Percentiles rank a stretch among this genome's conserved stretches.
Evolutionary conservation across 2,888 invertebrate species (phyloP).

Genomic region (Chrysotoxum bicinctum): DNA sequence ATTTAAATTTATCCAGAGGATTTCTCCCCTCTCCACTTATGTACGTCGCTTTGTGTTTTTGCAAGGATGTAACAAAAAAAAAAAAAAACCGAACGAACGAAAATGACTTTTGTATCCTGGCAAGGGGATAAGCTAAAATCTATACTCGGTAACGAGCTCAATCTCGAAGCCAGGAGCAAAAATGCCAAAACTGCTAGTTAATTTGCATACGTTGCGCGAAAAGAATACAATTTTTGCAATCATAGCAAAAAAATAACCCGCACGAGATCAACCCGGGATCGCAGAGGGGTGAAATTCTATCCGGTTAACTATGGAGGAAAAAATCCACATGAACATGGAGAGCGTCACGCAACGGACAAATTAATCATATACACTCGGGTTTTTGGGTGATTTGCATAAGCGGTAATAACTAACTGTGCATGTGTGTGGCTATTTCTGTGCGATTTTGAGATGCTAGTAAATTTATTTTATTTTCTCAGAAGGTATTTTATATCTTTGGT

Average conservation of each 20-base stretch:
- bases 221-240: slow-evolving; percentile 59
- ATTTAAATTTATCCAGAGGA: slow-evolving; percentile 66
- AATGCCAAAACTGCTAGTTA: slow-evolving; percentile 50
- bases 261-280: slow-evolving; percentile 43
- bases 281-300: slow-evolving; percentile 64
- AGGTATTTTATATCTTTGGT: slow-evolving; percentile 37
- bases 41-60: neutral
- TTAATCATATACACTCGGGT: slow-evolving; percentile 46
- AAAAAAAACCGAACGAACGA: slow-evolving; percentile 38
- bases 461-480: neutral
- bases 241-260: slow-evolving; percentile 22
- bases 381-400: slow-evolving; percentile 61
- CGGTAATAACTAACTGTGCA: slow-evolving; percentile 36
- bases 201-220: slow-evolving; percentile 67
- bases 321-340: neutral
- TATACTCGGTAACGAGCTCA: slow-evolving; percentile 50
- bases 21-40: neutral
- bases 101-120: slow-evolving; percentile 58
- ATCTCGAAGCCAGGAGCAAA: slow-evolving; percentile 9
- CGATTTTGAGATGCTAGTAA: neutral
- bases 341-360: slow-evolving; percentile 45
- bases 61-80: slow-evolving; percentile 16
- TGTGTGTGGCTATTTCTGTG: neutral
- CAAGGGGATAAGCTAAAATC: slow-evolving; percentile 52
- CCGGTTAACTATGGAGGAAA: slow-evolving; percentile 18